Conservation (phyloP, 2,888 invertebrate species). For the Dryadula phaetusa region DNA sequence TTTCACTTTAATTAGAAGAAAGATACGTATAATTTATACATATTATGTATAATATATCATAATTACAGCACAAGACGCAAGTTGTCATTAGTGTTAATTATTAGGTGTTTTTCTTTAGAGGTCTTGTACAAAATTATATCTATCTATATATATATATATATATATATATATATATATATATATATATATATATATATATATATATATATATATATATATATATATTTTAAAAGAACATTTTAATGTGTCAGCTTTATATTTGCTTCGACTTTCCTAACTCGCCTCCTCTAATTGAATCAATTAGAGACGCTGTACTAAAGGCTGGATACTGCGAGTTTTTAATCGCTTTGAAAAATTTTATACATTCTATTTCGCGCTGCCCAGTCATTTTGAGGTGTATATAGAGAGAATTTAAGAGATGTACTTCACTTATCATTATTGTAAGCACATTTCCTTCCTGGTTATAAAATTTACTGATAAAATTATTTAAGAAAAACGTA, state of each 20-base stretch:
- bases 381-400: background rate
- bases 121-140: background rate
- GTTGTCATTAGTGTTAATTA: conserved; percentile 2
- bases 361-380: background rate
- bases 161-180: background rate
- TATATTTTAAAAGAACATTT: background rate
- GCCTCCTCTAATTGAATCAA: background rate
- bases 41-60: background rate
- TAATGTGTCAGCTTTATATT: background rate
- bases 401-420: no score
- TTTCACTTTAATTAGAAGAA: conserved; percentile 21
- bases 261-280: background rate
- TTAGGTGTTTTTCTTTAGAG: background rate
- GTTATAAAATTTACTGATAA: no score
- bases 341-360: background rate
- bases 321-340: background rate
- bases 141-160: background rate
- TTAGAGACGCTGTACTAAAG: background rate
- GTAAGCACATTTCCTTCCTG: no score
- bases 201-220: background rate
- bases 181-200: background rate
- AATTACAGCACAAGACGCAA: background rate
- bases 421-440: no score
- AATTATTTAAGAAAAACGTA: no score
- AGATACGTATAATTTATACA: conserved; percentile 10